A percentile compares a stretch with the other conserved stretches of the same genome.
phyloP scores from a whole-genome alignment of 2,888 invertebrate genomes.

The Agonopterix alstromeriana region DNA sequence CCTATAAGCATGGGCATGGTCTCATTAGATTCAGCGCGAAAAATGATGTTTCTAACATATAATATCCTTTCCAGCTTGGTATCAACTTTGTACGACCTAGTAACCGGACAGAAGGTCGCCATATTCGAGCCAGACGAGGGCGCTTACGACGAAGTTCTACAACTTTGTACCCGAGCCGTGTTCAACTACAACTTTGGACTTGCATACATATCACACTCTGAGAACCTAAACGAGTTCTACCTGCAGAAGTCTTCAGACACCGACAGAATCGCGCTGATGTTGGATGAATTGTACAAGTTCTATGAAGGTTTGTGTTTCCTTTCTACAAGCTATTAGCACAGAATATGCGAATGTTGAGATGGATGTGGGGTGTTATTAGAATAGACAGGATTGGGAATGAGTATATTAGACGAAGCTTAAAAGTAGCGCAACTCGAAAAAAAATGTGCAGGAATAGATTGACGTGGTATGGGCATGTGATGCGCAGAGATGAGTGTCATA shows the following conservation, averaged over 20 bases:
- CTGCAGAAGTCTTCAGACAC: constrained; percentile 75
- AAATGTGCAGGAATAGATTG: no score
- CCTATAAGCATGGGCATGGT: no score
- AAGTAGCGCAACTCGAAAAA: no score
- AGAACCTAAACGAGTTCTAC: constrained; percentile 78
- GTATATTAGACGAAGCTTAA: no score
- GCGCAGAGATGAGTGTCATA: no score
- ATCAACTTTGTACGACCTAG: constrained; percentile 78
- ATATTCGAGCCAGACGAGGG: constrained; percentile 73
- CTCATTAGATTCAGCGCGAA: no score
- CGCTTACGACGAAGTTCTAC: constrained; percentile 64
- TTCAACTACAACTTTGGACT: constrained; percentile 77
- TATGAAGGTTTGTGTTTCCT: constrained; percentile 52
- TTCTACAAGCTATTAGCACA: no score
- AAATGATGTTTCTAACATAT: no score
- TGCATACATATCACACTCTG: constrained; percentile 74
- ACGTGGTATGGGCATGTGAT: no score
- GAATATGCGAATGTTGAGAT: no score
- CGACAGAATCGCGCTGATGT: constrained; percentile 64
- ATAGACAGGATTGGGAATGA: no score
- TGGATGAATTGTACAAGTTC: constrained; percentile 76
- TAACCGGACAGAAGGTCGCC: constrained; percentile 61
- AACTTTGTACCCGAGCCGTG: constrained; percentile 80
- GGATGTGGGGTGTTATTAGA: no score
- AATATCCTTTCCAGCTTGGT: constrained; percentile 73